Conservation (phyloP, 2,888 invertebrate species). For the Poecilus cupreus region DNA sequence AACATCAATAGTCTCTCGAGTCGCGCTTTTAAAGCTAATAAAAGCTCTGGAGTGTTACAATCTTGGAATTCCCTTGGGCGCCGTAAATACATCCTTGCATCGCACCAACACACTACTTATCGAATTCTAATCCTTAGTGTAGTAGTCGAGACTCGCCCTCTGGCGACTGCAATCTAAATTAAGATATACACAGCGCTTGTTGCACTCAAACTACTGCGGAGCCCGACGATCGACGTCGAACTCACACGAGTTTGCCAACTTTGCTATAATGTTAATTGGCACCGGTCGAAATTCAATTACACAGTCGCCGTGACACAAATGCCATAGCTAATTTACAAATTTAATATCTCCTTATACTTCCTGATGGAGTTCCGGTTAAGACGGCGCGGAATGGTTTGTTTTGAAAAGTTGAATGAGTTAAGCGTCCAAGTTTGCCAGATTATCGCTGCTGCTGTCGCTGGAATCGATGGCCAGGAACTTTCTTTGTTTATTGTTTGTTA, state of each 20-base stretch:
- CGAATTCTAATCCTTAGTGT: conserved; percentile 22
- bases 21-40: conserved; percentile 44
- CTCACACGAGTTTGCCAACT: conserved; percentile 33
- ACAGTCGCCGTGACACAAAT: conserved; percentile 41
- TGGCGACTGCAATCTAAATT: conserved; percentile 23
- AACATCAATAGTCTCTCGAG: conserved; percentile 17
- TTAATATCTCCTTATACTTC: conserved; percentile 47
- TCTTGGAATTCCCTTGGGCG: conserved; percentile 39
- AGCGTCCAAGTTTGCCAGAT: conserved; percentile 8
- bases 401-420: conserved; percentile 39
- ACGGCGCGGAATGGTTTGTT: conserved; percentile 24
- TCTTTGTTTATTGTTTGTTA: conserved; percentile 30
- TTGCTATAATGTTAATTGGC: conserved; percentile 45
- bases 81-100: conserved; percentile 38
- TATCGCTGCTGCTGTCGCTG: background rate
- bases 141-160: background rate
- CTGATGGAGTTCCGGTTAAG: conserved; percentile 8
- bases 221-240: background rate
- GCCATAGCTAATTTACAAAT: conserved; percentile 50
- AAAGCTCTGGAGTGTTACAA: conserved; percentile 36
- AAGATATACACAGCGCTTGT: conserved; percentile 9
- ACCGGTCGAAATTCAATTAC: conserved; percentile 46
- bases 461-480: conserved; percentile 1
- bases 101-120: conserved; percentile 16
- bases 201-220: conserved; percentile 12